These are phyloP conservation scores for Mionectes macconnelli DNA, from an alignment of 2,113 vertebrate species.

Conservation along the genomic window DNA sequence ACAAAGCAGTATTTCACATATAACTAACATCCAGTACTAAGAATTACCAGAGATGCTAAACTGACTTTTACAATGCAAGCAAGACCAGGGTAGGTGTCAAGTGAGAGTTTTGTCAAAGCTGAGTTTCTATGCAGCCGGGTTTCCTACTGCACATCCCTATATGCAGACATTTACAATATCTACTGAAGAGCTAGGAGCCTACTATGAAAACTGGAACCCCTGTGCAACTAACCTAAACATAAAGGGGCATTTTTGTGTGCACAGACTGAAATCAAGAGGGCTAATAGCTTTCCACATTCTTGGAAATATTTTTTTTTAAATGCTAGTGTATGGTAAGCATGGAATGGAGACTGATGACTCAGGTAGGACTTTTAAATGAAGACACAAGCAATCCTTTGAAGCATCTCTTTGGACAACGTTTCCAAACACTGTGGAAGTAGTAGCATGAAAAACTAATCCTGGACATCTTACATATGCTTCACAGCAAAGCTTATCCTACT, in stretches of 20 bases:
- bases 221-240: background rate
- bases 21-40: background rate
- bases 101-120: background rate
- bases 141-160: background rate
- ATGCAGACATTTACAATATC: background rate
- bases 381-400: background rate
- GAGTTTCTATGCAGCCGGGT: background rate
- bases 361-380: background rate
- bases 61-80: background rate
- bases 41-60: background rate
- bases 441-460: background rate
- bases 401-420: background rate
- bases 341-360: background rate
- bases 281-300: background rate
- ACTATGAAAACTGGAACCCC: background rate
- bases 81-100: background rate
- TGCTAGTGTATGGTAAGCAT: background rate
- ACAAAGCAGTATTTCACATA: background rate
- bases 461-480: background rate
- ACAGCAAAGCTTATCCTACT: background rate
- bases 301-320: background rate
- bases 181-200: background rate
- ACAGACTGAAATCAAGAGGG: background rate
- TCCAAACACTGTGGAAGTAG: background rate
- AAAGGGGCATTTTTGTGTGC: background rate